Evolutionary conservation across 2,797 vertebrate species (phyloP).

Genomic region (Lacerta agilis): DNA sequence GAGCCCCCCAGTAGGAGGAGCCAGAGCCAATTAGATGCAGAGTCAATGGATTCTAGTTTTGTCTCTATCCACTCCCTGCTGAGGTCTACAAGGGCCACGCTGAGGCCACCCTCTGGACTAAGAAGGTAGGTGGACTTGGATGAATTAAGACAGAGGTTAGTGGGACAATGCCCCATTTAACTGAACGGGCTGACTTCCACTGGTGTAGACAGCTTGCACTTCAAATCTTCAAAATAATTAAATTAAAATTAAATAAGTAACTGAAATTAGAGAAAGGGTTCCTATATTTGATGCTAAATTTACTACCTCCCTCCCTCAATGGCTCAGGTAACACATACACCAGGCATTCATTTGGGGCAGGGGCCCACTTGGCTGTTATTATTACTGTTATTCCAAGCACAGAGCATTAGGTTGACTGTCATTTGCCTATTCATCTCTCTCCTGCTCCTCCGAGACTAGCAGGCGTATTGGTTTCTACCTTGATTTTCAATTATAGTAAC

Average conservation of each 20-base stretch:
- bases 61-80: too few relatives aligned
- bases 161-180: too few relatives aligned
- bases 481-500: conserved; percentile 21
- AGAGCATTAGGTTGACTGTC: too few relatives aligned
- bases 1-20: too few relatives aligned
- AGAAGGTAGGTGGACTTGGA: too few relatives aligned
- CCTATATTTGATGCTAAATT: not conserved
- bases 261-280: not conserved
- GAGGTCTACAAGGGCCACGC: too few relatives aligned
- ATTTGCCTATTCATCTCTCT: not conserved
- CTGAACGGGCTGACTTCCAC: too few relatives aligned
- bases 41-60: too few relatives aligned
- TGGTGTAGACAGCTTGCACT: not conserved
- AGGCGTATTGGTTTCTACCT: not conserved
- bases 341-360: not conserved
- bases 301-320: not conserved
- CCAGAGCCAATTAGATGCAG: too few relatives aligned
- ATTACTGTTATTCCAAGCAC: not conserved
- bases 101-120: too few relatives aligned
- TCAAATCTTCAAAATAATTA: not conserved
- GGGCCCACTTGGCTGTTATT: not conserved
- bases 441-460: not conserved
- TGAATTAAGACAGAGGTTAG: too few relatives aligned
- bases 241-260: too few relatives aligned
- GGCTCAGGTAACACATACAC: not conserved